phyloP scores from a whole-genome alignment of 2,113 vertebrate species.

The Synodontis membranacea region DNA sequence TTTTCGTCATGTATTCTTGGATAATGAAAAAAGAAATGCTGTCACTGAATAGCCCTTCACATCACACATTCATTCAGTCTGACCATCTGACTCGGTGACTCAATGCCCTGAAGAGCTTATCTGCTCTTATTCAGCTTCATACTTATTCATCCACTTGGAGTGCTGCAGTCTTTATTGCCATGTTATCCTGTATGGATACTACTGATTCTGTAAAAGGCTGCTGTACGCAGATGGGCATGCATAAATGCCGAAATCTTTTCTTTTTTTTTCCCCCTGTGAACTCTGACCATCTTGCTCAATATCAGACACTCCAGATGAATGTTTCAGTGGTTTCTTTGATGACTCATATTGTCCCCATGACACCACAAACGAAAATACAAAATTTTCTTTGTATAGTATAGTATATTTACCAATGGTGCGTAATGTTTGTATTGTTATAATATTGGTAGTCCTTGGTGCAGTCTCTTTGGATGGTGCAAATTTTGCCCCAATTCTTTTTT shows the following conservation, averaged over 20 bases:
- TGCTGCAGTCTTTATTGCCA: background rate
- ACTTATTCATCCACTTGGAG: background rate
- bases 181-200: background rate
- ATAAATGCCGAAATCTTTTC: background rate
- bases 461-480: background rate
- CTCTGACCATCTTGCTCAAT: conserved; percentile 2
- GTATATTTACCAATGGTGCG: background rate
- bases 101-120: background rate
- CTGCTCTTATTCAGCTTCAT: background rate
- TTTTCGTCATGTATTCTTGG: background rate
- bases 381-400: background rate
- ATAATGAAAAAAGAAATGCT: background rate
- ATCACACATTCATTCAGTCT: conserved; percentile 15
- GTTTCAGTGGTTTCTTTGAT: conserved; percentile 15
- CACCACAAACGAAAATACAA: background rate
- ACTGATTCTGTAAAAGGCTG: background rate
- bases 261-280: no score
- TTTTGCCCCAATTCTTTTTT: no score
- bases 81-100: conserved; percentile 17
- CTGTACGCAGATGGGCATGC: background rate
- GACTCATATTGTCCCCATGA: conserved; percentile 17
- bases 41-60: background rate
- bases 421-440: background rate
- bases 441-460: background rate
- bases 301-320: conserved; percentile 4